Base-by-base conservation (phyloP, 2,113 vertebrate genomes). In the Alligator mississippiensis region DNA sequence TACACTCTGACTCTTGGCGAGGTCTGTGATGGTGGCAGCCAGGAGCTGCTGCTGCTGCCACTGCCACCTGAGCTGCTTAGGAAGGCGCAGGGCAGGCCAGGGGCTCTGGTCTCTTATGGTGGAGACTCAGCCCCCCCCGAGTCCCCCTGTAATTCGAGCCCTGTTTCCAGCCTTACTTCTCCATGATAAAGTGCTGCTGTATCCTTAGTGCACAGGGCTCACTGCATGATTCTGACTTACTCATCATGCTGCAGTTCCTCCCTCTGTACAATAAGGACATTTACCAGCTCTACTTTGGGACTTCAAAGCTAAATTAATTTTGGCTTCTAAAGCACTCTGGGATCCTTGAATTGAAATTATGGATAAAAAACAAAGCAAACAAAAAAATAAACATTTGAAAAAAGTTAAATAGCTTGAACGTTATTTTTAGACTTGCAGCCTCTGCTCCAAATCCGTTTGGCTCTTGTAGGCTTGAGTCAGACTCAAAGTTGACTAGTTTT, bases 291-390 rank as follows among this genome's bases (percentile, higher is more conserved):
- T 0, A 0, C 8, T 83, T 30, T 90, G 25, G 70, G 38, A 79
- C 55, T 1, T 0, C 17, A 74, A 68, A 28, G 22, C 75, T 92
- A 88, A 90, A 81, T 6, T 75, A 90, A 85, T 79, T 4, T 1
- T 25, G 59, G 34, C 8, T 91, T 92, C 77, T 25, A 84, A 93
- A 92, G 88, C 0, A 0, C 2, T 34, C 14, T 59, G 14, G 24
- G 30, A 84, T 68, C 8, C 57, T 82, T 75, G n/a, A 63, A 60
- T 75, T 19, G 82, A 70, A 86, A 84, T 91, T 57, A 55, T 21
- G 15, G 86, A 89, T 10, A 47, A 47, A 47, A 47, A 47, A 47
- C 47, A 47, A 47, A 47, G 47, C 47, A 47, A 47, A 75, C 12
- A 91, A 28, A 88, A 82, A 59, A 62, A 11, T 74, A 57, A 72